phyloP scores from a whole-genome alignment of 2,888 invertebrate species.

The Cataglyphis rosenhaueri region DNA sequence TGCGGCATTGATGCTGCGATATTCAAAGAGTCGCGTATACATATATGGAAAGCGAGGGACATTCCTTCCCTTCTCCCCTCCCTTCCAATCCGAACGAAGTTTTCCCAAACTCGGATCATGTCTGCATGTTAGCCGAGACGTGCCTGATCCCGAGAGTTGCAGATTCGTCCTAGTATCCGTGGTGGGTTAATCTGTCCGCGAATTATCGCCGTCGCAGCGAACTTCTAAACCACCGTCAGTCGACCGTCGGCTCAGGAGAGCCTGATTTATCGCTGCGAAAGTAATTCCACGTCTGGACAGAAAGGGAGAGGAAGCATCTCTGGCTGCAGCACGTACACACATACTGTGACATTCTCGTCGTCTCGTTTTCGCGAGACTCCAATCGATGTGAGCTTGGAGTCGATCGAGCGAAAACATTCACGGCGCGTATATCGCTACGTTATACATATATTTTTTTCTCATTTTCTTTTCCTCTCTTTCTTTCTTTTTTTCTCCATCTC shows the following conservation, averaged over 20 bases:
- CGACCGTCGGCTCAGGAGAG: constrained; percentile 43
- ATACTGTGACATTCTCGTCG: constrained; percentile 18
- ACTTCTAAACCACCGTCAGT: constrained; percentile 62
- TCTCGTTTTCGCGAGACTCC: constrained; percentile 43
- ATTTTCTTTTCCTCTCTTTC: constrained; percentile 9
- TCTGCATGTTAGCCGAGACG: constrained; percentile 70
- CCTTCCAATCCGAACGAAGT: constrained; percentile 53
- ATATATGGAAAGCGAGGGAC: constrained; percentile 13
- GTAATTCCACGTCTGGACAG: constrained; percentile 58
- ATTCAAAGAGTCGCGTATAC: constrained; percentile 16
- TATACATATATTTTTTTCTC: neutral
- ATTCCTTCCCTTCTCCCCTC: neutral
- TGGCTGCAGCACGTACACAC: constrained; percentile 23
- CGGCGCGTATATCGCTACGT: constrained; percentile 17
- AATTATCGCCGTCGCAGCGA: constrained; percentile 71
- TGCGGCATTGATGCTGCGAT: constrained; percentile 7
- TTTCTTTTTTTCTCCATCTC: constrained; percentile 3
- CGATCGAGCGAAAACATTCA: constrained; percentile 48
- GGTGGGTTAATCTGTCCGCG: constrained; percentile 66
- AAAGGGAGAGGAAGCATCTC: neutral
- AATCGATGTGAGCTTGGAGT: constrained; percentile 38
- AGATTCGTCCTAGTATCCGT: constrained; percentile 68
- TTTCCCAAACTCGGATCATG: constrained; percentile 72
- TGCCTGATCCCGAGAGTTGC: constrained; percentile 71
- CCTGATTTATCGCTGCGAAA: constrained; percentile 66